Base-by-base conservation (phyloP, 1,140 invertebrate genomes). In the Drosophila littoralis region DNA sequence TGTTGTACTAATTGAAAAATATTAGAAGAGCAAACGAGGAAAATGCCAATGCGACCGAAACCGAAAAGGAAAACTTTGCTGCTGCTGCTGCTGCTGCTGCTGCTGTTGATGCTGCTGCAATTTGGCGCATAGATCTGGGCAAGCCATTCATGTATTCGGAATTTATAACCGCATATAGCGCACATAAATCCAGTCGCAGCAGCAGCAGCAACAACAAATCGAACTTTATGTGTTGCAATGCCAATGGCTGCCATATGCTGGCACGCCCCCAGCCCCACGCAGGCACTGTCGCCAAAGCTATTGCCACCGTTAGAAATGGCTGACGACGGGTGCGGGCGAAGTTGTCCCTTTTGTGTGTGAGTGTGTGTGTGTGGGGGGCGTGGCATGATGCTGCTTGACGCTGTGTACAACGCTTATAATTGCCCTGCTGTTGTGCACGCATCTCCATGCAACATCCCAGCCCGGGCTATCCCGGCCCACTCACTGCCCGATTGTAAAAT, bases 81-180 rank as follows among this genome's bases (percentile, higher is more conserved):
- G 58, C 59, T 50, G 45, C 10, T 73, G 68, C 36, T 74, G 43
- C 33, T 59, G 40, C 52, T 81, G 64, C 65, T 82, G 71, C 82
- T 50, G 45, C 10, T 73, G 69, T 32, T 74, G 43, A 36, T 59
- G 40, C 52, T 81, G 64, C 65, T 82, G 71, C 82, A 83, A 81
- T 91, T 91, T 91, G 88, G 80, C 83, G 88, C 88, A 90, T 88
- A 91, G 88, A 88, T 82, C 77, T 89, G 84, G 51, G 58, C 68
- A 72, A 80, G 84, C 78, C 67, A 82, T 88, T 78, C 88, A 91
- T 91, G 83, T 91, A 91, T 91, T 79, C 76, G 75, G 76, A 85
- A 91, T 91, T 91, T 91, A 91, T 91, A 91, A 91, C 88, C 88
- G 88, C 83, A 91, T 84, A 88, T 79, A 81, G 83, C 77, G 80